Conservation (phyloP, 2,888 invertebrate genomes). For the Morpho helenor region DNA sequence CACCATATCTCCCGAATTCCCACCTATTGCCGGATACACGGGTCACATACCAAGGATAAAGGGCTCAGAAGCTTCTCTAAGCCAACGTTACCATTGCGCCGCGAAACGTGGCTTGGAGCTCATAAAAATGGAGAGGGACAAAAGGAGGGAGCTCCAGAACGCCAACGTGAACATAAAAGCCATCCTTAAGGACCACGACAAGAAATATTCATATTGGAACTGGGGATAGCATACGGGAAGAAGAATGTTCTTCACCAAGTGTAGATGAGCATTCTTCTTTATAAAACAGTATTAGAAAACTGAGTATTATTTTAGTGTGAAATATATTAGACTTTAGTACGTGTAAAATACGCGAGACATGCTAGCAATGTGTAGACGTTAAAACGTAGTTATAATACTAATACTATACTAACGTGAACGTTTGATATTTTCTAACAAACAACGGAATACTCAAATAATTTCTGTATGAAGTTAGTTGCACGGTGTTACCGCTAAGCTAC, state of each 20-base stretch:
- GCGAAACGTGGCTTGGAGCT: slow-evolving; percentile 82
- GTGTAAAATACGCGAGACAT: not conserved
- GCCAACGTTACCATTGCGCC: slow-evolving; percentile 83
- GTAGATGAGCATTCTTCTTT: slow-evolving; percentile 66
- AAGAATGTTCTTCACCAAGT: slow-evolving; percentile 74
- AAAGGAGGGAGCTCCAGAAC: slow-evolving; percentile 59
- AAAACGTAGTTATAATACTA: too few relatives aligned
- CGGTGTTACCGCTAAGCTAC: too few relatives aligned
- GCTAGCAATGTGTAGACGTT: not conserved
- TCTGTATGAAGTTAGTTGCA: too few relatives aligned
- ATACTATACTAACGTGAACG: not conserved
- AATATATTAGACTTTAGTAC: not conserved
- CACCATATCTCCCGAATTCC: slow-evolving; percentile 82
- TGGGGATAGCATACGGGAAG: slow-evolving; percentile 79
- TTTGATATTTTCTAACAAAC: not conserved
- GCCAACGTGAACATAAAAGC: slow-evolving; percentile 58
- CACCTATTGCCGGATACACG: slow-evolving; percentile 86
- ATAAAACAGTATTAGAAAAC: slow-evolving; percentile 9
- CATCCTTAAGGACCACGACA: slow-evolving; percentile 60
- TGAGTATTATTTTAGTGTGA: slow-evolving; percentile 25
- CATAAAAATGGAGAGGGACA: slow-evolving; percentile 77
- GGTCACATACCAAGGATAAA: slow-evolving; percentile 85
- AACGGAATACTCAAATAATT: too few relatives aligned
- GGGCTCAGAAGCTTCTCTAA: slow-evolving; percentile 83
- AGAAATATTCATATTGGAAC: slow-evolving; percentile 69